These are phyloP conservation scores for Oncopeltus fasciatus DNA, from an alignment of 1,140 invertebrate genomes.

Conservation along the genomic window DNA sequence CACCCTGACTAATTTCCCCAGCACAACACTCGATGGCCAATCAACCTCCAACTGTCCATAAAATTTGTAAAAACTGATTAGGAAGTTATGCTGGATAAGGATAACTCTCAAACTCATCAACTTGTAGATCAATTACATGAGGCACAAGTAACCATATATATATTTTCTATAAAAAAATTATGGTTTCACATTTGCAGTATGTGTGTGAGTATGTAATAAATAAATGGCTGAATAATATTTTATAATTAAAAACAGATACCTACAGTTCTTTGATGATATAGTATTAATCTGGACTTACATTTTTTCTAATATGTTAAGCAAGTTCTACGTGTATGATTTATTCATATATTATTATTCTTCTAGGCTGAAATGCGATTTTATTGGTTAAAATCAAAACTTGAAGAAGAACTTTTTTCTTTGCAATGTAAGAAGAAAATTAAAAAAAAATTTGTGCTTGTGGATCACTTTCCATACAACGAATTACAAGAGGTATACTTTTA, in stretches of 20 bases:
- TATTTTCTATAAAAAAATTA: neutral
- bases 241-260: too few relatives aligned
- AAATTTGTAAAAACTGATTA: too few relatives aligned
- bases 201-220: neutral
- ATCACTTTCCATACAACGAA: neutral
- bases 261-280: neutral
- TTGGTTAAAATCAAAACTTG: conserved; percentile 3
- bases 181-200: neutral
- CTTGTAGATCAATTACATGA: too few relatives aligned
- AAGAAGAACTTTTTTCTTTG: neutral
- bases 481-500: neutral
- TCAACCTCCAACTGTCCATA: too few relatives aligned
- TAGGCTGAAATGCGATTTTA: conserved; percentile 14
- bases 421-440: neutral
- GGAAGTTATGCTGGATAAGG: too few relatives aligned
- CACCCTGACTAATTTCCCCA: too few relatives aligned
- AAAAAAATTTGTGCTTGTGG: neutral
- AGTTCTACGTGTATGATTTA: neutral
- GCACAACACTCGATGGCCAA: too few relatives aligned
- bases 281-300: neutral
- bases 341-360: neutral
- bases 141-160: too few relatives aligned
- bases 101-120: too few relatives aligned
- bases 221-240: neutral
- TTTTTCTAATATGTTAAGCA: neutral